Evolutionary conservation across 2,113 vertebrate species (phyloP), one percentile per base, ranked within the genome.

Genomic region (Neogale vison): DNA sequence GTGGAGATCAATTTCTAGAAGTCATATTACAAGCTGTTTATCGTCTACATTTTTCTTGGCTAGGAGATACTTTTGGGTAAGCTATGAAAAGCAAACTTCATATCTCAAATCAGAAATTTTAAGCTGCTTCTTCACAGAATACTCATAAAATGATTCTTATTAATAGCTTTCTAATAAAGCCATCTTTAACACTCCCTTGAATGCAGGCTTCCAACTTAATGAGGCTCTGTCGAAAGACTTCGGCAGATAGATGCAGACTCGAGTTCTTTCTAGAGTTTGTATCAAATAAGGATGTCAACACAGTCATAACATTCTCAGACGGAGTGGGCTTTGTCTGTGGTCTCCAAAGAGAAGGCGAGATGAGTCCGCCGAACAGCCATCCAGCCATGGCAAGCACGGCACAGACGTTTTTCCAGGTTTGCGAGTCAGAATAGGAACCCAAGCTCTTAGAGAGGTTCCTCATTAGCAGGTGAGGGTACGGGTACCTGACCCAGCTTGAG

Each of bases 21-120:
- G 57, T 93, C 77, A 39, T 83, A 79, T 90, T 69, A 96, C 67
- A 90, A 74, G 90, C 71, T 97, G 69, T 93, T 98, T 98, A 92
- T 96, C 4, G 31, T 92, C 88, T 83, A n/a, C 7, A 36, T 83
- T 85, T 97, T 97, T 94, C 89, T 95, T 95, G 47, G 76, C 34
- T 29, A 95, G 95, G 50, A 76, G 83, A 50, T 7, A 74, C 17
- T 95, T 97, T 88, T 57, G 24, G 79, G 74, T 90, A 86, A 90
- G 93, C 76, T 95, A 85, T 34, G 57, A 82, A 91, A 93, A 65
- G 31, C 24, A 81, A 89, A 47, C 80, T 81, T 77, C 50, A 42
- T 86, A 9, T 59, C 71, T 77, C 83, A 86, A 94, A 90, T 91
- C 87, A 94, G 82, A 95, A 90, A 94, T n/a, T 88, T 10, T 86